phyloP scores from a whole-genome alignment of 2,113 vertebrate genomes.

The Paralichthys olivaceus region DNA sequence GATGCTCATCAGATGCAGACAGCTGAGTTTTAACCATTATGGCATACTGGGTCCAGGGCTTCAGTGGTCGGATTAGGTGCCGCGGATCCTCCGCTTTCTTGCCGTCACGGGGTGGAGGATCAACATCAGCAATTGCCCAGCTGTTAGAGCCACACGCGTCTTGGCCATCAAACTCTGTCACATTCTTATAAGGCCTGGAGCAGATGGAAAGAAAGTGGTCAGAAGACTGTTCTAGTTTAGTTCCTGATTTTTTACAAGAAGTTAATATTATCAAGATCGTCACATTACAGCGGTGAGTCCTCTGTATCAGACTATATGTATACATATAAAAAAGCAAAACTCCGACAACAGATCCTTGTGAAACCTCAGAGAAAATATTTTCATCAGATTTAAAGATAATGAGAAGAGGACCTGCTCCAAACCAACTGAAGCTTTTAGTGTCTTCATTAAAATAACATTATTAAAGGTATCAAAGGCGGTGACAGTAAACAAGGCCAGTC shows the following conservation, averaged over 20 bases:
- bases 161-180: conserved; percentile 97
- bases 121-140: conserved; percentile 95
- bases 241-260: too few relatives aligned
- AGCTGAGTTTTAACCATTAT: conserved; percentile 97
- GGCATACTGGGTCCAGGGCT: conserved; percentile 97
- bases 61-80: conserved; percentile 87
- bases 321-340: too few relatives aligned
- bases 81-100: conserved; percentile 85
- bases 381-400: too few relatives aligned
- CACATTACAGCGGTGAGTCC: too few relatives aligned
- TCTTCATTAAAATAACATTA: neutral
- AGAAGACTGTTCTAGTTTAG: neutral
- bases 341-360: too few relatives aligned
- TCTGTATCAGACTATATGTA: too few relatives aligned
- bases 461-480: neutral
- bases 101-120: conserved; percentile 87
- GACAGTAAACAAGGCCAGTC: neutral
- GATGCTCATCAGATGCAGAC: conserved; percentile 92
- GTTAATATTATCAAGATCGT: too few relatives aligned
- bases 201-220: neutral
- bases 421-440: too few relatives aligned
- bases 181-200: conserved; percentile 90
- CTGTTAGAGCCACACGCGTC: conserved; percentile 97
- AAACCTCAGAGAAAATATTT: too few relatives aligned
- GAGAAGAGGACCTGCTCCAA: too few relatives aligned